Evolutionary conservation across 2,888 invertebrate species (phyloP).

Genomic region (Terebella lapidaria): DNA sequence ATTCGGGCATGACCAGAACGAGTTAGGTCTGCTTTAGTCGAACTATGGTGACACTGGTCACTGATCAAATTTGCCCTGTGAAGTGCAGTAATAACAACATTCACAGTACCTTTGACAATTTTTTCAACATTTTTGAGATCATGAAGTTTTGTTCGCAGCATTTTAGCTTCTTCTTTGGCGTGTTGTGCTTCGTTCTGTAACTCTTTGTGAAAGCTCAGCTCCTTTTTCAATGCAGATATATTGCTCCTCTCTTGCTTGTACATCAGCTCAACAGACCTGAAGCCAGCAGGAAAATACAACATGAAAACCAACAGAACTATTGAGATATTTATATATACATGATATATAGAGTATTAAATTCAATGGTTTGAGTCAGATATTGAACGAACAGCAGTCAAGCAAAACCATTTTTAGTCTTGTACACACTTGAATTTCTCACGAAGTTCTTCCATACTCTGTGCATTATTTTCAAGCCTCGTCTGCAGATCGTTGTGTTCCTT

Average conservation of each 20-base stretch:
- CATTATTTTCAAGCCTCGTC: too few species aligned
- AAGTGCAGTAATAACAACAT: too few species aligned
- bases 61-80: too few species aligned
- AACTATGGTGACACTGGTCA: too few species aligned
- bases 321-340: neutral
- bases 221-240: neutral
- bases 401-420: too few species aligned
- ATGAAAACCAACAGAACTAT: neutral
- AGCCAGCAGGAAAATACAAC: neutral
- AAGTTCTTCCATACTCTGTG: too few species aligned
- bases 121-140: neutral
- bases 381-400: neutral
- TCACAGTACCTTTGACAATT: constrained; percentile 4
- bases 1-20: too few species aligned
- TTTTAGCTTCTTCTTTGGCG: neutral
- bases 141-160: neutral
- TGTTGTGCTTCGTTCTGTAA: neutral
- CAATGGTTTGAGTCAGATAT: too few species aligned
- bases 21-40: too few species aligned
- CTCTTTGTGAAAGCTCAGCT: neutral
- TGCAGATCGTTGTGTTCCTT: neutral
- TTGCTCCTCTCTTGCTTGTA: neutral
- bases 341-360: too few species aligned
- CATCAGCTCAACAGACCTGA: neutral
- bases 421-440: too few species aligned